Conservation (phyloP, 2,888 invertebrate genomes). For the Drosophila diplacantha region DNA sequence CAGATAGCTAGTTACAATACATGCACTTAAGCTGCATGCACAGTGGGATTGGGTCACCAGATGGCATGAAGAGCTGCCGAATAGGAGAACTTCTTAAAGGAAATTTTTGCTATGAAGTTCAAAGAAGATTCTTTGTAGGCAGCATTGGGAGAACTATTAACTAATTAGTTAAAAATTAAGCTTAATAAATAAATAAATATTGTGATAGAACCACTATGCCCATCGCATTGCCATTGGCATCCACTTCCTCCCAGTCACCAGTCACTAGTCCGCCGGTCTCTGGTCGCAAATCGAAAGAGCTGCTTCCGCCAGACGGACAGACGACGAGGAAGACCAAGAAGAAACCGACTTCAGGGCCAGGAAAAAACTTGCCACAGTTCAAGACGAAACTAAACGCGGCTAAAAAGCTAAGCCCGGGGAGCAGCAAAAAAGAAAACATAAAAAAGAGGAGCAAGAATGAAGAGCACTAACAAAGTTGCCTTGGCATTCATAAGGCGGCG, state of each 20-base stretch:
- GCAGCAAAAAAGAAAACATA: constrained; percentile 6
- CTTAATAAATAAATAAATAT: background rate
- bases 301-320: constrained; percentile 47
- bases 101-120: background rate
- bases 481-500: constrained; percentile 39
- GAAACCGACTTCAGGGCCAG: constrained; percentile 17
- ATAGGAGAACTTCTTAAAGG: background rate
- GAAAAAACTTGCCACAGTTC: constrained; percentile 37
- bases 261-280: constrained; percentile 2
- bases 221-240: background rate
- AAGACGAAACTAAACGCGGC: constrained; percentile 52
- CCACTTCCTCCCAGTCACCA: constrained; percentile 27
- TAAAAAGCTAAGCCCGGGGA: constrained; percentile 41
- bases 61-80: background rate
- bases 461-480: constrained; percentile 43
- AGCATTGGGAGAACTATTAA: background rate
- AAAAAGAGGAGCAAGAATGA: constrained; percentile 10
- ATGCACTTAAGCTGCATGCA: constrained; percentile 53
- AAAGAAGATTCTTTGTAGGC: background rate
- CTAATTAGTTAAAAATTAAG: background rate
- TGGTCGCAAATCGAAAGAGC: constrained; percentile 15
- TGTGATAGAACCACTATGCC: constrained; percentile 42
- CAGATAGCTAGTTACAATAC: constrained; percentile 65
- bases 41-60: constrained; percentile 11
- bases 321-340: constrained; percentile 35